Evolutionary conservation across 1,140 invertebrate genomes (phyloP).

Genomic region (Stegodyphus mimosarum): DNA sequence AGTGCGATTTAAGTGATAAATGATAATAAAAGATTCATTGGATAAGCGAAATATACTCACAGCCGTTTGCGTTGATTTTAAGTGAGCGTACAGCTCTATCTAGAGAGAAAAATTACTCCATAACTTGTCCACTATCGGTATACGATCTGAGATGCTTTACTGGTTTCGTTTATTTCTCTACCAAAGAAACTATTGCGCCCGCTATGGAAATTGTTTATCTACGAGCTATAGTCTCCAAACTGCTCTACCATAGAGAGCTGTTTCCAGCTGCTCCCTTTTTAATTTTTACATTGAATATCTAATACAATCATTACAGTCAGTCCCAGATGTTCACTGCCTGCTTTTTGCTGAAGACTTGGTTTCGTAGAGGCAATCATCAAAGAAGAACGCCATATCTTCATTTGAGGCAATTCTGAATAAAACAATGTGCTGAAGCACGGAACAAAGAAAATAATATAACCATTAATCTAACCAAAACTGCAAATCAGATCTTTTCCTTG

Average conservation of each 20-base stretch:
- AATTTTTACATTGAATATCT: constrained; percentile 1
- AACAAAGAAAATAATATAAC: neutral
- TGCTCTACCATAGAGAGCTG: constrained; percentile 1
- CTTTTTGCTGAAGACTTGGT: constrained; percentile 15
- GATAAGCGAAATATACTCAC: constrained; percentile 10
- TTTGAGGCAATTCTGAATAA: neutral
- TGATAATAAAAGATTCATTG: constrained; percentile 17
- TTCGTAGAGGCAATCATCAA: neutral
- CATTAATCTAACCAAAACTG: constrained; percentile 1
- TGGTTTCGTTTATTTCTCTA: constrained; percentile 21
- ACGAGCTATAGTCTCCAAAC: constrained; percentile 23
- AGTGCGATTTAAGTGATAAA: too few relatives aligned
- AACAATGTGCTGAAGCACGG: neutral
- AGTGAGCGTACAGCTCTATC: constrained; percentile 20
- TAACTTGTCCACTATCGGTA: neutral
- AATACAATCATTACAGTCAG: constrained; percentile 5
- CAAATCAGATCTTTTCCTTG: constrained; percentile 1
- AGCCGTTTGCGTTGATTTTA: constrained; percentile 22
- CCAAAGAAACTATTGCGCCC: constrained; percentile 9
- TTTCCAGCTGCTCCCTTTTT: constrained; percentile 10
- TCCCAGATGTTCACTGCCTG: neutral
- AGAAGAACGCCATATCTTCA: neutral
- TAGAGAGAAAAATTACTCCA: constrained; percentile 2
- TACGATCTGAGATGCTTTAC: constrained; percentile 7
- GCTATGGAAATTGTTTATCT: neutral